Evolutionary conservation across 2,888 invertebrate species (phyloP), one percentile per base, ranked within the genome.

Genomic region (Himalopsyche japonica): DNA sequence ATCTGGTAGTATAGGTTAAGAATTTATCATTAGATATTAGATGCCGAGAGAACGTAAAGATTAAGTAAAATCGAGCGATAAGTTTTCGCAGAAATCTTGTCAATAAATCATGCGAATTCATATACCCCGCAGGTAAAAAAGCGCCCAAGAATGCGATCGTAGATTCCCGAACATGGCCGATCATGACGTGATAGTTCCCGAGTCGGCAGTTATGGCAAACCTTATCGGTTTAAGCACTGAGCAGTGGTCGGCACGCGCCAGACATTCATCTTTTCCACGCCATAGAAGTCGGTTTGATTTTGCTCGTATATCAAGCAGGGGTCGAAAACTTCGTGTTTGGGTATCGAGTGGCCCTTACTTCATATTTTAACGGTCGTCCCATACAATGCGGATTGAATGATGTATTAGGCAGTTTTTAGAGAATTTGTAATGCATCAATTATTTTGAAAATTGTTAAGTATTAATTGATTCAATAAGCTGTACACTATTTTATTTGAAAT

Each of bases 221-320:
- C 83, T 83, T 83, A 83, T 83, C 83, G 70, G 70, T 30, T 70
- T 70, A 70, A 70, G 70, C 80, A 48, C 76, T 76, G 48, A 80
- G 37, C 47, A 76, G 80, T 76, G 76, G 30, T 48, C 49, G 80
- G 80, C 83, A 83, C 83, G 83, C 83, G 83, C 76, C 24, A 43
- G 76, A 34, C 83, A 83, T 83, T 83, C 83, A 83, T 83, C 83
- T 83, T 83, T 83, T 83, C 83, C 83, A 37, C 83, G 83, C 83
- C 83, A 83, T 83, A 83, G 80, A 83, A 83, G 80, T 80, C 80
- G 79, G 83, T 70, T 83, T 70, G 83, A 83, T 83, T 82, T 83
- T 76, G 70, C 49, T 48, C 37, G 15, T 70, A 70, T 30, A 70
- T 70, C 70, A 70, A 24, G 27, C 70, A 70, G 70, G 70, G 70